These are phyloP conservation scores for Eupithecia dodoneata DNA, from an alignment of 2,888 invertebrate genomes.

Conservation along the genomic window DNA sequence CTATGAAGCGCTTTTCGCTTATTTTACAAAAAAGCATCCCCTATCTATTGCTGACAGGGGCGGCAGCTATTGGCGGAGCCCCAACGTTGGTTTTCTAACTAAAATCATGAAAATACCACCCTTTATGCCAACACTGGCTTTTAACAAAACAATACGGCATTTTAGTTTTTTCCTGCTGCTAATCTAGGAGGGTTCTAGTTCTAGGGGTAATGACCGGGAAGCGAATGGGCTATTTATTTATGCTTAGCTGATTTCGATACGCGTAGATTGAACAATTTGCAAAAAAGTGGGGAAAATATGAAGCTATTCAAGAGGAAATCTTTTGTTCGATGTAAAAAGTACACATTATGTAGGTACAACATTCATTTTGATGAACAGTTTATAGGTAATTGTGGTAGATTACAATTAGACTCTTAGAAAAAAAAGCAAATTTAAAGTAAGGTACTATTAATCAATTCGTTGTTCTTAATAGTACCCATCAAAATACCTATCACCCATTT, in stretches of 20 bases:
- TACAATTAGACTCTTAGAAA: not conserved
- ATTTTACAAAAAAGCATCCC: constrained; percentile 60
- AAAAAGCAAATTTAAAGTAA: too few relatives aligned
- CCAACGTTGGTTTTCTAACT: constrained; percentile 63
- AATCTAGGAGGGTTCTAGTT: constrained; percentile 71
- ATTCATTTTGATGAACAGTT: not conserved
- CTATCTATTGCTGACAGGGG: constrained; percentile 71
- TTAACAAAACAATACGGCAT: constrained; percentile 75
- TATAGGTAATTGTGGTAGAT: not conserved
- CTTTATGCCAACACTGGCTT: constrained; percentile 73
- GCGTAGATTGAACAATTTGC: constrained; percentile 31
- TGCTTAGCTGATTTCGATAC: constrained; percentile 47
- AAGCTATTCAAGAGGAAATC: not conserved
- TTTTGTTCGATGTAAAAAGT: not conserved
- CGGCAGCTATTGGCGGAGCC: constrained; percentile 68
- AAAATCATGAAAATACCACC: constrained; percentile 73
- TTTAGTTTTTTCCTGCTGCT: constrained; percentile 70
- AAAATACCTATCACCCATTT: not conserved
- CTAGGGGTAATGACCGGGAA: constrained; percentile 70
- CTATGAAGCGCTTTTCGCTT: constrained; percentile 75
- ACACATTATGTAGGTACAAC: too few relatives aligned
- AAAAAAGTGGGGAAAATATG: constrained; percentile 23
- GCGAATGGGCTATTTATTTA: constrained; percentile 54
- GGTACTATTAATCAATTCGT: too few relatives aligned
- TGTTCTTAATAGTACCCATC: too few relatives aligned